These are phyloP conservation scores for Dorcus hopei DNA, from an alignment of 2,888 invertebrate species.

Conservation along the genomic window DNA sequence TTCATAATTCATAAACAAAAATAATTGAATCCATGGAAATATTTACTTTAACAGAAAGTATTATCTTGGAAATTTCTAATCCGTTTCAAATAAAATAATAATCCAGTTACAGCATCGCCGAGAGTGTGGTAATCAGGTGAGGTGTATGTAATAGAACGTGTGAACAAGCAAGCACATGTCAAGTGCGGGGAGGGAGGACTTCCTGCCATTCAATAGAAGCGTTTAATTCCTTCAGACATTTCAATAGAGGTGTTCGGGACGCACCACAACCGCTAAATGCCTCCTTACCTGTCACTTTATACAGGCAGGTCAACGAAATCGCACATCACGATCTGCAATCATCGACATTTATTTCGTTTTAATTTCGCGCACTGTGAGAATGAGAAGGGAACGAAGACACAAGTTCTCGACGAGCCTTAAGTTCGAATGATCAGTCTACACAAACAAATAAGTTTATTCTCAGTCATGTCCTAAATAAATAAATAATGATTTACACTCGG, in stretches of 20 bases:
- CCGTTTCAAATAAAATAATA: neutral
- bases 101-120: neutral
- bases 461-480: too few relatives aligned
- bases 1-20: too few relatives aligned
- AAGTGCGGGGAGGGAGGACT: conserved; percentile 40
- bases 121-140: conserved; percentile 19
- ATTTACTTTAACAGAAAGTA: too few relatives aligned
- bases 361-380: too few relatives aligned
- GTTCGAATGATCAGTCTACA: too few relatives aligned
- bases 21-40: too few relatives aligned
- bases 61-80: too few relatives aligned
- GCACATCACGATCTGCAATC: conserved; percentile 21
- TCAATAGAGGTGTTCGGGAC: conserved; percentile 39
- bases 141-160: conserved; percentile 38
- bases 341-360: too few relatives aligned
- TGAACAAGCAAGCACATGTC: conserved; percentile 44
- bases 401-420: too few relatives aligned
- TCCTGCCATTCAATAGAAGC: conserved; percentile 39
- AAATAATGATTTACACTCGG: too few relatives aligned
- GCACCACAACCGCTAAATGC: conserved; percentile 26
- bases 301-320: conserved; percentile 30
- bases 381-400: too few relatives aligned
- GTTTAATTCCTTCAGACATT: conserved; percentile 44
- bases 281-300: conserved; percentile 29
- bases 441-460: too few relatives aligned